Base-by-base conservation (phyloP, 2,113 vertebrate genomes). In the Alouatta palliata region DNA sequence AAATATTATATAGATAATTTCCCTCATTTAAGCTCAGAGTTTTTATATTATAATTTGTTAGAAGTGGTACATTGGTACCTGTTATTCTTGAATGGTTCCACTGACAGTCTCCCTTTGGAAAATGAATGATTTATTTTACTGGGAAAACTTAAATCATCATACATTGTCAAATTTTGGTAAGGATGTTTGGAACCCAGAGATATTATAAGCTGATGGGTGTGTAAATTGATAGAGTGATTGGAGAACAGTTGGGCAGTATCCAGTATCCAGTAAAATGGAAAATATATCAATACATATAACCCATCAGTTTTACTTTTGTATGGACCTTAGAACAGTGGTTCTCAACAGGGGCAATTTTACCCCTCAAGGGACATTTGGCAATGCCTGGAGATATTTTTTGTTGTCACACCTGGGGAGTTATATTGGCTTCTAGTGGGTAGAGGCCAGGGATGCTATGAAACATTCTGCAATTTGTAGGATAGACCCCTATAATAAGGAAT, bases 91-190 rank as follows among this genome's bases (percentile, higher is more conserved):
- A 94, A 70, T 64, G 68, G 54, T 52, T 85, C 23, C 30, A 45
- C 4, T 76, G 30, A 7, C 30, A 68, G 21, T 84, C 23, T 89
- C 35, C 13, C 87, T 94, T 94, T 81, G 40, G 73, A 94, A 94
- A 92, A 68, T 87, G 58, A 94, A 54, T 91, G 10, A 87, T 87
- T 93, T 61, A 56, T 92, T 95, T 95, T 90, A 56, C 61, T 91
- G 43, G 77, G 49, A 85, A 64, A 84, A 30, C 87, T 94, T 87
- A 85, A 88, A 68, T 84, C 20, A 49, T 47, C 19, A 70, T 11
- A 87, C 20, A 10, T 66, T 79, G 85, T n/a, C 47, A 92, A 12
- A 13, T 83, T 86, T 56, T 79, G 81, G 61, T 32, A 96, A 58
- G 43, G 7, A 21, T 71, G 7, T 94, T 92, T 92, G 88, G 88